phyloP scores from a whole-genome alignment of 2,888 invertebrate genomes.

The Antheraea yamamai region DNA sequence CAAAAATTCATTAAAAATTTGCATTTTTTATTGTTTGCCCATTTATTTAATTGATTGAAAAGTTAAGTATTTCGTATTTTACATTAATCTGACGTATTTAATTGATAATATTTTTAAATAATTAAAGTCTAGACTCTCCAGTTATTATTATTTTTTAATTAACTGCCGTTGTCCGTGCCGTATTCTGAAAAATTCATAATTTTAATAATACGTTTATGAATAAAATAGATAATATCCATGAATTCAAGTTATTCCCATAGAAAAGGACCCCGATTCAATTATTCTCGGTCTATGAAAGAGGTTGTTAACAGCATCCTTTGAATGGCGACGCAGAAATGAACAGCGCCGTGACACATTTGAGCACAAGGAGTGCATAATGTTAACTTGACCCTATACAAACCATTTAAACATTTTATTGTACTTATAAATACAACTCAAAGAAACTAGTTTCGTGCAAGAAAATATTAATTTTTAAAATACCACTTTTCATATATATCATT shows the following conservation, averaged over 20 bases:
- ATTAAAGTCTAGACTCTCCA: neutral
- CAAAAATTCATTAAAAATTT: neutral
- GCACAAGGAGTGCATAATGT: conserved; percentile 71
- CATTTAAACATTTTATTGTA: conserved; percentile 69
- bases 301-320: conserved; percentile 81
- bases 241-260: conserved; percentile 73
- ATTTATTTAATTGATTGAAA: neutral
- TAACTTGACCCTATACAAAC: conserved; percentile 72
- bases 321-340: conserved; percentile 77
- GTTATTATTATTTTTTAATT: neutral
- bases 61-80: neutral
- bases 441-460: conserved; percentile 62
- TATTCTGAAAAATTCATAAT: conserved; percentile 10
- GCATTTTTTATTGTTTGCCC: neutral
- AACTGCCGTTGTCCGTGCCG: neutral
- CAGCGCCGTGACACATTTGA: conserved; percentile 73
- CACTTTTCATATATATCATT: neutral
- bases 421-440: conserved; percentile 60
- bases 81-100: neutral
- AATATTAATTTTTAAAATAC: conserved; percentile 46
- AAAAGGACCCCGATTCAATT: conserved; percentile 80
- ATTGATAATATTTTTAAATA: neutral
- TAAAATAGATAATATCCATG: conserved; percentile 45
- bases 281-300: conserved; percentile 77
- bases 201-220: conserved; percentile 30